Evolutionary conservation across 2,113 vertebrate species (phyloP).

Genomic region (Synchiropus splendidus): DNA sequence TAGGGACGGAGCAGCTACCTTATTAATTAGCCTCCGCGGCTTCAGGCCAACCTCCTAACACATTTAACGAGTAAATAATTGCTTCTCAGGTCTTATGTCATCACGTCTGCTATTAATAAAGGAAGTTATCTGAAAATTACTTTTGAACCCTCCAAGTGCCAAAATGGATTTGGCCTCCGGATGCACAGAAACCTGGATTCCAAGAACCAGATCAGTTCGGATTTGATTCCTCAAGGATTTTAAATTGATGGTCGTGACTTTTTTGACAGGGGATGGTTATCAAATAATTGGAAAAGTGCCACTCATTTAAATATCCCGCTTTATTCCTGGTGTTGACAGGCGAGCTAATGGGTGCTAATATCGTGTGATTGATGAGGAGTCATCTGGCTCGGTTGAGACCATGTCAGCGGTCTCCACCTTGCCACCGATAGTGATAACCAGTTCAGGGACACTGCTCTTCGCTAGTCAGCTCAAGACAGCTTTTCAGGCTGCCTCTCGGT

Average conservation of each 20-base stretch:
- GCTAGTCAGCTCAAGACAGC: too few relatives aligned
- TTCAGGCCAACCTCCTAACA: slow-evolving; percentile 61
- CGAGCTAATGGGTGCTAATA: too few relatives aligned
- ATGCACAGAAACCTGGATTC: slow-evolving; percentile 42
- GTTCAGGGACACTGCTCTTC: not conserved
- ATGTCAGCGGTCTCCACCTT: too few relatives aligned
- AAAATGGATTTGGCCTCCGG: slow-evolving; percentile 36
- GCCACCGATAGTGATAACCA: too few relatives aligned
- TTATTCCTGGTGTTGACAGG: too few relatives aligned
- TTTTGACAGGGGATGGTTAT: slow-evolving; percentile 19
- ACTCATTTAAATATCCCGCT: slow-evolving; percentile 42
- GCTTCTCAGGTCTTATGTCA: slow-evolving; percentile 58
- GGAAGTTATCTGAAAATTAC: slow-evolving; percentile 55
- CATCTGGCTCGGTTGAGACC: too few relatives aligned
- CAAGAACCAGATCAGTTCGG: slow-evolving; percentile 49
- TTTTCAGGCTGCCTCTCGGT: too few relatives aligned
- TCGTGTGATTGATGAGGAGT: too few relatives aligned
- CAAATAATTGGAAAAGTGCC: slow-evolving; percentile 62
- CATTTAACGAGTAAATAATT: slow-evolving; percentile 67
- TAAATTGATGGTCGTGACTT: not conserved
- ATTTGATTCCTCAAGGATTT: slow-evolving; percentile 50
- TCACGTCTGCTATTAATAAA: slow-evolving; percentile 56
- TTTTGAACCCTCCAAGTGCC: slow-evolving; percentile 57
- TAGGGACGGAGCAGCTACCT: slow-evolving; percentile 45
- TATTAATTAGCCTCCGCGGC: slow-evolving; percentile 61